A percentile compares a stretch with the other conserved stretches of the same genome.
These are phyloP conservation scores for Poeciliopsis retropinna DNA, from an alignment of 2,113 vertebrate genomes.

Conservation along the genomic window DNA sequence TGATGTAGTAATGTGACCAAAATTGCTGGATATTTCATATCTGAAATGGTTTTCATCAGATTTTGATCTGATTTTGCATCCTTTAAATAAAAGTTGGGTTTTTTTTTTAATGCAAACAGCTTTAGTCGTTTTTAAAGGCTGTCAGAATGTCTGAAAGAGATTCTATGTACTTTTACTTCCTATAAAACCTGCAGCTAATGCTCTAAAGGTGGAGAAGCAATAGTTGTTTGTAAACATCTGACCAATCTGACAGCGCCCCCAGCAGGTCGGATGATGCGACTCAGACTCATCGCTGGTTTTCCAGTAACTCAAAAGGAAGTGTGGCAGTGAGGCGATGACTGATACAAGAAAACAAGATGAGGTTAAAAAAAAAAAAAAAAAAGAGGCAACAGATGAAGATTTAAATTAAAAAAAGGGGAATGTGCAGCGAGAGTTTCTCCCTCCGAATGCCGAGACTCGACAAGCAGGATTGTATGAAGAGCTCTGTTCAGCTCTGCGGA, in stretches of 20 bases:
- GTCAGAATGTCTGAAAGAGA: neutral
- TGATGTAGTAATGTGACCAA: too few species aligned
- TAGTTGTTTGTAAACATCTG: neutral
- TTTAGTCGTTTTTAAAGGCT: neutral
- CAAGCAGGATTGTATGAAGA: neutral
- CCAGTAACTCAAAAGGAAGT: neutral
- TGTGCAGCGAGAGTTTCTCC: conserved; percentile 60
- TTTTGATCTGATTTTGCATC: neutral
- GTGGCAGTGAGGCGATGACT: conserved; percentile 12
- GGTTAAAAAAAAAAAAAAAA: conserved; percentile 8
- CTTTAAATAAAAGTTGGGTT: neutral
- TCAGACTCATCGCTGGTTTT: conserved; percentile 4
- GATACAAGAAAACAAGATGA: conserved; percentile 38
- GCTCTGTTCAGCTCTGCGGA: conserved; percentile 12
- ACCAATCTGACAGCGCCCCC: conserved; percentile 4
- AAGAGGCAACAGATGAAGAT: conserved; percentile 34
- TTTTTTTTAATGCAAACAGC: neutral
- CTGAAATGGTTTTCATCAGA: neutral
- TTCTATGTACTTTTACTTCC: neutral
- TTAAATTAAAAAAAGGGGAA: conserved; percentile 39
- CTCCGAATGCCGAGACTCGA: conserved; percentile 53
- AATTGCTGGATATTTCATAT: neutral
- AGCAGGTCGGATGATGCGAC: neutral
- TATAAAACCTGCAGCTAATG: neutral
- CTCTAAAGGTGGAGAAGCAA: neutral